Evolutionary conservation across 1,140 invertebrate species (phyloP).

Genomic region (Cepaea nemoralis): DNA sequence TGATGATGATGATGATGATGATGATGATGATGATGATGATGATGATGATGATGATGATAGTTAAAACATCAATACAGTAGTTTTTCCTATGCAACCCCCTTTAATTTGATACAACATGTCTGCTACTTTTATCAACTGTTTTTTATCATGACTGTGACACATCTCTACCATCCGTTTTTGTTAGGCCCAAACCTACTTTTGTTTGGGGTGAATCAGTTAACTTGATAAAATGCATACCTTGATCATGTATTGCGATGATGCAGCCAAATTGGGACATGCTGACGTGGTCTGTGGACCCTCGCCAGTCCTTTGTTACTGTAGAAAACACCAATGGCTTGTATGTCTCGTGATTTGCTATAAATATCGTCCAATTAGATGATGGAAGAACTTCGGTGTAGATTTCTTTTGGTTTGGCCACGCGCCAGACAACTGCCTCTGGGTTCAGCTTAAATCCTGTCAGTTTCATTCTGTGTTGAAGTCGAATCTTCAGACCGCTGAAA

Average conservation of each 20-base stretch:
- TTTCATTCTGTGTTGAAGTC: conserved; percentile 90
- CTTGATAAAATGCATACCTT: conserved; percentile 26
- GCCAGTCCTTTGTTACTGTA: conserved; percentile 67
- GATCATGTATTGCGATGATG: conserved; percentile 23
- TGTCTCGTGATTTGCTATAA: conserved; percentile 91
- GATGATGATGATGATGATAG: no score
- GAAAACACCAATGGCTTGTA: conserved; percentile 93
- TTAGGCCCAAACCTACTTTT: no score
- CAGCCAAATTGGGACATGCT: conserved; percentile 26
- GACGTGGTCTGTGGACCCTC: conserved; percentile 45
- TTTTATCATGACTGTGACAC: no score
- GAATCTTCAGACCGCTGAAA: conserved; percentile 85
- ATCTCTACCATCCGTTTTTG: no score
- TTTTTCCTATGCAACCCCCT: no score
- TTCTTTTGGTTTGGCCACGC: conserved; percentile 89
- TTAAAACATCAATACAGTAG: no score
- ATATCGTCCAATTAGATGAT: conserved; percentile 89
- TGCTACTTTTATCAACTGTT: no score
- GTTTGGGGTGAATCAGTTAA: no score
- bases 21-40: no score
- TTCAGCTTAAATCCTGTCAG: conserved; percentile 91
- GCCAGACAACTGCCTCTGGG: conserved; percentile 86
- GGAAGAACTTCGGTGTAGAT: conserved; percentile 88
- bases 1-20: no score
- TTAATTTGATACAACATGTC: no score